These are phyloP conservation scores for Porites divaricata DNA, from an alignment of 92 coral and sea anemone genomes.

Conservation along the genomic window DNA sequence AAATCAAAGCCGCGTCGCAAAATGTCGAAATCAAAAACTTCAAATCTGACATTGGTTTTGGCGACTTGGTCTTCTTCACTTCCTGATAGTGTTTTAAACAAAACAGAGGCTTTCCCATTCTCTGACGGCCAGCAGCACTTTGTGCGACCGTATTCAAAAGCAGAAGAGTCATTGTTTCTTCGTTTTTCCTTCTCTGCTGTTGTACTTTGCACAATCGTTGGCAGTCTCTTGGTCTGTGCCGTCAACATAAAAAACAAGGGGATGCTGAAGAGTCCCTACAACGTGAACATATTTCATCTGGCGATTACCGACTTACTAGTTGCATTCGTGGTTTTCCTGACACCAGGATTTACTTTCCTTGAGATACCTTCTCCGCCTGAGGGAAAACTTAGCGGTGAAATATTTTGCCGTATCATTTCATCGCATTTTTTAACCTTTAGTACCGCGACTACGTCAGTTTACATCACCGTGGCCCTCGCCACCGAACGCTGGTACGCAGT, in stretches of 20 bases:
- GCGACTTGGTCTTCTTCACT: neutral
- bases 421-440: conserved; percentile 65
- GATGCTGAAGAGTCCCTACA: conserved; percentile 61
- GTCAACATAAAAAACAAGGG: conserved; percentile 54
- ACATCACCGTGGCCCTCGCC: conserved; percentile 62
- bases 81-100: neutral
- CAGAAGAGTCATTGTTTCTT: conserved; percentile 18
- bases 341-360: conserved; percentile 67
- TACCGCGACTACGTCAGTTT: conserved; percentile 53
- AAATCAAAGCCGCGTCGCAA: neutral
- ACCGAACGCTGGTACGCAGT: conserved; percentile 74
- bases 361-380: conserved; percentile 34
- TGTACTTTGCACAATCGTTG: conserved; percentile 36
- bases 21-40: neutral
- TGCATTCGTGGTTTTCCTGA: conserved; percentile 44
- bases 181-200: conserved; percentile 38
- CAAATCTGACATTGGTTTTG: neutral
- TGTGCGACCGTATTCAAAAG: neutral
- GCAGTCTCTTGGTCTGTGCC: conserved; percentile 58
- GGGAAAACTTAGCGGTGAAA: conserved; percentile 39
- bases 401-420: conserved; percentile 57
- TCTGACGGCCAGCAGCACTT: neutral
- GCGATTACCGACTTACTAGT: conserved; percentile 63
- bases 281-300: conserved; percentile 59
- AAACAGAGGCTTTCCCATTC: neutral